phyloP scores from a whole-genome alignment of 2,113 vertebrate genomes.

The Limanda limanda region DNA sequence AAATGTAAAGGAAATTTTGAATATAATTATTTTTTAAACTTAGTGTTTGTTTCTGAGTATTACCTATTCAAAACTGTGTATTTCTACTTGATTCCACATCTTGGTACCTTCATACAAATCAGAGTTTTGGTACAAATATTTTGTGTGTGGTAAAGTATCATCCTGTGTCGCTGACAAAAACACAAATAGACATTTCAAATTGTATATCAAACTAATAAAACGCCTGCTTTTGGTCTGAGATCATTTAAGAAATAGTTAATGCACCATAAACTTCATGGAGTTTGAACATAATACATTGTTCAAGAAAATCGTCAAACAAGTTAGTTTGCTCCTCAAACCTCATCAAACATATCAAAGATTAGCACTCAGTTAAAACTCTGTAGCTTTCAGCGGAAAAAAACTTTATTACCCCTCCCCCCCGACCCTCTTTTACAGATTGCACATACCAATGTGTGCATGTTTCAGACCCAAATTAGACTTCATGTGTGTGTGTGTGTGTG shows the following conservation, averaged over 20 bases:
- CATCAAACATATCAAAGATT: background rate
- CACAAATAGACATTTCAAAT: background rate
- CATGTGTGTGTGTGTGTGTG: background rate
- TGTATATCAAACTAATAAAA: background rate
- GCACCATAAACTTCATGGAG: background rate
- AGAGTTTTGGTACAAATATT: background rate
- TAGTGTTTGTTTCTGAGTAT: background rate
- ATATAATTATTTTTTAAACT: no score
- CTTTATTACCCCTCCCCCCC: background rate
- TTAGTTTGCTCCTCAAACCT: background rate
- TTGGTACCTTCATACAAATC: background rate
- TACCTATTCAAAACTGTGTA: background rate
- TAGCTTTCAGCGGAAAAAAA: no score
- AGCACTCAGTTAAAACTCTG: background rate
- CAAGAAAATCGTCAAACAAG: background rate
- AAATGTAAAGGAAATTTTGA: no score
- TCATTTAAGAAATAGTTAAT: background rate
- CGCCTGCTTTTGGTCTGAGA: background rate
- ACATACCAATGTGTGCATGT: constrained; percentile 2
- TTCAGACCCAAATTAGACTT: background rate
- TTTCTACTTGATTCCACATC: background rate
- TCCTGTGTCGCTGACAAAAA: background rate
- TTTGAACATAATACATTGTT: background rate
- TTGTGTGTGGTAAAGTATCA: background rate
- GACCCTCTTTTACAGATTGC: background rate